These are phyloP conservation scores for Suillia variegata DNA, from an alignment of 2,888 invertebrate genomes.

Conservation along the genomic window DNA sequence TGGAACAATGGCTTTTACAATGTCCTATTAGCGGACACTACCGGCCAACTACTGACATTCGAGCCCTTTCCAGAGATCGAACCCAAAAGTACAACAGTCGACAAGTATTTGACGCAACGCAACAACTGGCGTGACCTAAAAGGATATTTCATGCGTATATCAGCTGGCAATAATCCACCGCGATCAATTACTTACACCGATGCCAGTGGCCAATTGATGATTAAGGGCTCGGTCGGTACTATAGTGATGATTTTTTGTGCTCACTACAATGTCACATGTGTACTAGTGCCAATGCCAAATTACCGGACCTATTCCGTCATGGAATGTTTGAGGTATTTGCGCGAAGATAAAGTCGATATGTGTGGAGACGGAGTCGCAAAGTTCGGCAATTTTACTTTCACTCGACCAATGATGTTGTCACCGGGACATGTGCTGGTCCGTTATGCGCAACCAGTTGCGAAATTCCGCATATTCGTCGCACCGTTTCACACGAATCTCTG, in stretches of 20 bases:
- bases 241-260: conserved; percentile 16
- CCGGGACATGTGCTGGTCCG: conserved; percentile 10
- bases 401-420: not conserved
- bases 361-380: conserved; percentile 20
- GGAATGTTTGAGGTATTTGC: conserved; percentile 15
- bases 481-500: conserved; percentile 27
- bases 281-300: not conserved
- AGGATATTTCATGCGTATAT: conserved; percentile 17
- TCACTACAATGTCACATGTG: conserved; percentile 18
- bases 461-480: conserved; percentile 32
- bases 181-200: conserved; percentile 13
- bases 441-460: conserved; percentile 30
- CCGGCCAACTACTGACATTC: not conserved
- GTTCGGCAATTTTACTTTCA: not conserved
- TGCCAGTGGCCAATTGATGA: not conserved
- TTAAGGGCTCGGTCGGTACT: conserved; percentile 19
- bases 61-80: conserved; percentile 12
- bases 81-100: not conserved
- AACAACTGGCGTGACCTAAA: conserved; percentile 8
- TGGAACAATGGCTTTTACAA: conserved; percentile 32
- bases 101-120: not conserved
- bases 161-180: conserved; percentile 21
- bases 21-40: conserved; percentile 20
- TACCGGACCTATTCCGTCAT: not conserved
- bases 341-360: conserved; percentile 8